phyloP scores from a whole-genome alignment of 2,797 vertebrate genomes.

The Gallinago solitaria region DNA sequence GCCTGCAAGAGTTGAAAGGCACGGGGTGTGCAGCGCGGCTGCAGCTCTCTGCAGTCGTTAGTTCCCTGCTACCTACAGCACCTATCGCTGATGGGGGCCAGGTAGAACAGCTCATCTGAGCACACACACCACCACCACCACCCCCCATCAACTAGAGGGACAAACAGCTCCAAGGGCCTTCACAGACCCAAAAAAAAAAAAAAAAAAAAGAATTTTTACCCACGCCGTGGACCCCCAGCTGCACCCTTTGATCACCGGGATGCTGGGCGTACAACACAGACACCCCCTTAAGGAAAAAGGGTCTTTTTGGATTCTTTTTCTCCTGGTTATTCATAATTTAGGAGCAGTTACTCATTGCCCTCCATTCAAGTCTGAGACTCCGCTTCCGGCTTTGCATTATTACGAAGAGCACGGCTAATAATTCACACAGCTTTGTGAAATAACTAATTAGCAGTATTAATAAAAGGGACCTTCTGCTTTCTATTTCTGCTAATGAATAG shows the following conservation, averaged over 20 bases:
- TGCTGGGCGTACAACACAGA: fast-evolving
- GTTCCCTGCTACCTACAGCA: background rate
- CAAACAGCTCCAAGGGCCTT: no score
- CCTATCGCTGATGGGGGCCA: fast-evolving
- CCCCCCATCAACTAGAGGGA: no score
- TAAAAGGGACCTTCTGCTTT: background rate
- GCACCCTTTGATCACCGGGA: background rate
- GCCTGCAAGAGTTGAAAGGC: fast-evolving
- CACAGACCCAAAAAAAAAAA: no score
- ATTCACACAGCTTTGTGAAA: background rate
- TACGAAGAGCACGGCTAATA: background rate
- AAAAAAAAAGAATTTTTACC: no score
- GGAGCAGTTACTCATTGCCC: background rate
- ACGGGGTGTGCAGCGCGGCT: background rate
- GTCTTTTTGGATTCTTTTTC: background rate
- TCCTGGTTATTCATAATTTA: background rate
- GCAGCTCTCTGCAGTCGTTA: background rate
- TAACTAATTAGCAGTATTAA: constrained; percentile 17
- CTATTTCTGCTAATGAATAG: constrained; percentile 2
- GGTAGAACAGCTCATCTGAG: background rate
- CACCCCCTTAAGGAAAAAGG: background rate
- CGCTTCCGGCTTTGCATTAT: background rate
- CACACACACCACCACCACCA: background rate
- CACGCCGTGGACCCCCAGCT: fast-evolving
- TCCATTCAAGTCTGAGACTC: background rate